Evolutionary conservation across 2,113 vertebrate species (phyloP), one percentile per base, ranked within the genome.

Genomic region (Carollia perspicillata): DNA sequence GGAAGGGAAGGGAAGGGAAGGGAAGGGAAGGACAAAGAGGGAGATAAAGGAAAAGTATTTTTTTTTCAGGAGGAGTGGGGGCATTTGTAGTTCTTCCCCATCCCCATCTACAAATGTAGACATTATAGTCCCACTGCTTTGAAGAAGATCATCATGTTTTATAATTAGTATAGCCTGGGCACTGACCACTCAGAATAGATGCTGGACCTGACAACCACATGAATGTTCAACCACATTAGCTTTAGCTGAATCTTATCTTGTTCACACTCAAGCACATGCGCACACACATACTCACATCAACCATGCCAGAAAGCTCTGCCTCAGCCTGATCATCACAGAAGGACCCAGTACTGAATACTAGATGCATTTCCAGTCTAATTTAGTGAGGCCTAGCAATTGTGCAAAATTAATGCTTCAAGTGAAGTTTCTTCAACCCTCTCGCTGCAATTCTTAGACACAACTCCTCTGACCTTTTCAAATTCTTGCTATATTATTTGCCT

Each of bases 401-500:
- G 89, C 95, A 37, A 94, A 90, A 94, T 92, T 95, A 94, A 87
- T 87, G 71, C 33, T 90, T 63, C 69, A 68, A 83, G 89, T 14
- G 60, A 79, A 95, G 63, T 7, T 83, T 96, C 65, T 72, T 96
- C 93, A 86, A 28, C 47, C 33, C 79, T 40, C 16, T 75, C 33
- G 23, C 89, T 84, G 47, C 37, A 65, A 47, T 87, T 95, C 96
- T 83, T 74, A 95, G 93, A 84, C 51, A 88, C 28, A 92, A 77
- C 72, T 92, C 60, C 37, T 71, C 84, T 93, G 95, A 97, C 96
- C 97, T 97, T 97, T 95, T 96, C 90, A 90, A 68, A 83, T 72
- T 89, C 92, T 95, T 95, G 49, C 84, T 96, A 84, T 90, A 90
- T 77, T 93, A 83, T 92, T 71, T 83, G 42, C 84, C 42, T 78